A percentile compares a stretch with the other conserved stretches of the same genome.
phyloP scores from a whole-genome alignment of 2,888 invertebrate species.

The Eudemis profundana region DNA sequence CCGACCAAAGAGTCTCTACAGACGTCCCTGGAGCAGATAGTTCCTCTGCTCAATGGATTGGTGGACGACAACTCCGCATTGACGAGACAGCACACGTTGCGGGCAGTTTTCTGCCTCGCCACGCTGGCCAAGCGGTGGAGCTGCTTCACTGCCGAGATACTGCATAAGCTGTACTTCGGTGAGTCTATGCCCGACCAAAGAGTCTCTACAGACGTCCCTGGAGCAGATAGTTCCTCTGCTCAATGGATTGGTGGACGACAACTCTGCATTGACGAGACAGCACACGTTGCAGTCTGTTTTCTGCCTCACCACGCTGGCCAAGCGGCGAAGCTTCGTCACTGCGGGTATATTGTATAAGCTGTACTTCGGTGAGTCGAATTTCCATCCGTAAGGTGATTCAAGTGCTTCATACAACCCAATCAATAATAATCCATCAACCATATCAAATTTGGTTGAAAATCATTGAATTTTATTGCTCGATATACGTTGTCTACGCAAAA shows the following conservation, averaged over 20 bases:
- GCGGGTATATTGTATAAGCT: slow-evolving; percentile 85
- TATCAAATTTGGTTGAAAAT: too few relatives aligned
- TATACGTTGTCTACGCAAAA: too few relatives aligned
- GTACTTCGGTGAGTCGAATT: slow-evolving; percentile 86
- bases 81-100: slow-evolving; percentile 86
- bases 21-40: slow-evolving; percentile 78
- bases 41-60: slow-evolving; percentile 85
- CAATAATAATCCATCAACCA: too few relatives aligned
- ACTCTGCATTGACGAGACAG: slow-evolving; percentile 54
- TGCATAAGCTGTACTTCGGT: slow-evolving; percentile 83
- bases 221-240: too few relatives aligned
- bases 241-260: too few relatives aligned
- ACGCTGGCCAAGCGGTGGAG: slow-evolving; percentile 62
- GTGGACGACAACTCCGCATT: slow-evolving; percentile 87
- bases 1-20: slow-evolving; percentile 50
- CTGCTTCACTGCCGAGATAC: slow-evolving; percentile 77
- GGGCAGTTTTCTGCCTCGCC: slow-evolving; percentile 81
- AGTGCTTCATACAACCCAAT: too few relatives aligned
- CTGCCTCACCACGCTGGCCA: slow-evolving; percentile 71
- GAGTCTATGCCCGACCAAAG: slow-evolving; percentile 61
- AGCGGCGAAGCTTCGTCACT: slow-evolving; percentile 65
- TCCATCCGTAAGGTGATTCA: too few relatives aligned
- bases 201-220: too few relatives aligned
- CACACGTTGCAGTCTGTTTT: slow-evolving; percentile 83
- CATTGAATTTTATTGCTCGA: too few relatives aligned